Base-by-base conservation (phyloP, 2,888 invertebrate genomes). In the Drosophila acutilabella region DNA sequence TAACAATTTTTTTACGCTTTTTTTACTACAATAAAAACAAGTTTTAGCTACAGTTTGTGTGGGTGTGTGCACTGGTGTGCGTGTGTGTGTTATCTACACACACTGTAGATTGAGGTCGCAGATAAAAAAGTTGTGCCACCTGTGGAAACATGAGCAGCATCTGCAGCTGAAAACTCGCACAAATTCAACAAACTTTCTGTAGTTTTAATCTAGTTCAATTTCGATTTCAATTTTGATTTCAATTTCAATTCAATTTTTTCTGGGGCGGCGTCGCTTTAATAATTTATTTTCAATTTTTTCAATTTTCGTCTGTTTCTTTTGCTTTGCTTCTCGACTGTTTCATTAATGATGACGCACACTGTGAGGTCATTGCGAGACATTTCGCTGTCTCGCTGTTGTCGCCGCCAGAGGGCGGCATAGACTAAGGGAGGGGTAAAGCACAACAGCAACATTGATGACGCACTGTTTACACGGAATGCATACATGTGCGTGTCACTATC, bases 261-360 rank as follows among this genome's bases (percentile, higher is more conserved):
- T 57, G 45, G 45, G 23, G 44, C 56, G 56, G 45, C 56, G 36
- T 56, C 56, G 45, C 36, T 26, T 20, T 14, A 47, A 54, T 41
- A 45, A 59, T 67, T 54, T 7, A 26, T 59, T 50, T 64, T 33
- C 54, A 44, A 40, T 64, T 26, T 59, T 50, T 64, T 33, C 54
- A 41, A 40, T 64, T 58, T 58, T 66, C 16, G 16, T 53, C 14
- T 18, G 20, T 30, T 44, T 26, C 5, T 64, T 56, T 41, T 40
- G 51, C 50, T 64, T 64, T 56, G 18, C 41, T 65, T 57, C 30
- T 66, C 42, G 48, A 48, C 50, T 61, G 67, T 80, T 78, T 73
- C 71, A 82, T 73, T 77, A 87, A 71, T 70, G 84, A 84, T 83
- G 83, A 83, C 83, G 83, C 83, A 83, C 72, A 71, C 74, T 71